These are phyloP conservation scores for Bombus polaris DNA, from an alignment of 1,140 invertebrate species.

Conservation along the genomic window DNA sequence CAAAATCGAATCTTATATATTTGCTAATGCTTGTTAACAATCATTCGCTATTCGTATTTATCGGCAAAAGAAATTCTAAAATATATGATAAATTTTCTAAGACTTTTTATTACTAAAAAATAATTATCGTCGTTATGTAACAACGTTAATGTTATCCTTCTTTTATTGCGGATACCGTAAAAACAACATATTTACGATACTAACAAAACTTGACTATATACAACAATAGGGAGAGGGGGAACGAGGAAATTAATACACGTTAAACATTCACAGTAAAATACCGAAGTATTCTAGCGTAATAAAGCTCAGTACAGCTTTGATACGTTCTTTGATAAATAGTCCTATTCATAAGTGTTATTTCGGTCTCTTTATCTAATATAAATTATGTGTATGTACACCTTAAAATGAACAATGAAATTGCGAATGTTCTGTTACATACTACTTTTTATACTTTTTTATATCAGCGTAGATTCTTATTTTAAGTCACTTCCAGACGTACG, in stretches of 20 bases:
- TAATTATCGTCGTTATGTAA: slow-evolving; percentile 52
- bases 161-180: slow-evolving; percentile 21
- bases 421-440: slow-evolving; percentile 21
- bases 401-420: slow-evolving; percentile 23
- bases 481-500: slow-evolving; percentile 18
- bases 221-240: slow-evolving; percentile 34
- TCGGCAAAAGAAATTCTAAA: neutral
- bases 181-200: neutral
- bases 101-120: slow-evolving; percentile 62
- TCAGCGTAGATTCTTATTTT: neutral
- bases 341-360: slow-evolving; percentile 37
- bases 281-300: slow-evolving; percentile 7
- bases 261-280: neutral
- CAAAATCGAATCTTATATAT: neutral
- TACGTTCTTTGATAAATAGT: slow-evolving; percentile 33
- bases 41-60: neutral
- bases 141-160: slow-evolving; percentile 37
- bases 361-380: slow-evolving; percentile 39
- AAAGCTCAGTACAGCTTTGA: neutral
- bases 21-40: neutral
- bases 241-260: slow-evolving; percentile 4
- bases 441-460: neutral
- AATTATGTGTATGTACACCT: slow-evolving; percentile 36
- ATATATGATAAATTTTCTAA: slow-evolving; percentile 22
- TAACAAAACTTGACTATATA: slow-evolving; percentile 58